Conservation (phyloP, 2,888 invertebrate genomes). For the Andrena fulva region DNA sequence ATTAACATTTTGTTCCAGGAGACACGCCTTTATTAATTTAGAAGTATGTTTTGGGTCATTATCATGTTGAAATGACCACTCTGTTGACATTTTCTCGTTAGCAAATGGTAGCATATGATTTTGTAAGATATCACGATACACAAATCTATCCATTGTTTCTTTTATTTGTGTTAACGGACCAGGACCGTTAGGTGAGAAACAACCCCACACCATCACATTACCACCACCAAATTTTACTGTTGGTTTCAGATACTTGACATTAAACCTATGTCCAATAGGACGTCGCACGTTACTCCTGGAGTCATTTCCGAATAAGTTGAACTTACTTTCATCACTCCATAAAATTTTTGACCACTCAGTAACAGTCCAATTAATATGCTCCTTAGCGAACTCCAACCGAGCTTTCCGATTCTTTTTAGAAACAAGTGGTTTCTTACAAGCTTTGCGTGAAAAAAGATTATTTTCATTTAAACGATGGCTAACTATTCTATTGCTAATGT, state of each 20-base stretch:
- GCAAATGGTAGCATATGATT: background rate
- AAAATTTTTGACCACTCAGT: too few species aligned
- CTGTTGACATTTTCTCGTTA: background rate
- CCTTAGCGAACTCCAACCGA: too few species aligned
- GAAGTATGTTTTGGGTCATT: slow-evolving; percentile 3
- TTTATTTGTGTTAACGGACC: slow-evolving; percentile 21
- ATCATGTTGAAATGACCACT: background rate
- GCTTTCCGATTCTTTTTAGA: too few species aligned
- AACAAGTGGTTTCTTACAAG: too few species aligned
- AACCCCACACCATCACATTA: slow-evolving; percentile 17
- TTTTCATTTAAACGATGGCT: too few species aligned
- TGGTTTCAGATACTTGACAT: slow-evolving; percentile 16
- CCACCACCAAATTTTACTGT: slow-evolving; percentile 28
- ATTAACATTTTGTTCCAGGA: slow-evolving; percentile 14
- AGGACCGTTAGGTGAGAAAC: slow-evolving; percentile 13
- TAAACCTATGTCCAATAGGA: slow-evolving; percentile 12
- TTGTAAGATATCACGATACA: slow-evolving; percentile 1
- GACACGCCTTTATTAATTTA: slow-evolving; percentile 11
- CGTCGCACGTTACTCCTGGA: background rate
- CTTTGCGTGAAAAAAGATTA: too few species aligned
- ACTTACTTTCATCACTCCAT: slow-evolving; percentile 8
- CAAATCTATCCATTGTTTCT: slow-evolving; percentile 9
- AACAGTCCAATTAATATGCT: too few species aligned
- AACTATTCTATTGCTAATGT: too few species aligned
- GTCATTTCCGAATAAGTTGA: slow-evolving; percentile 12